Evolutionary conservation across 1,140 invertebrate species (phyloP).

Genomic region (Eubasilissa regina): DNA sequence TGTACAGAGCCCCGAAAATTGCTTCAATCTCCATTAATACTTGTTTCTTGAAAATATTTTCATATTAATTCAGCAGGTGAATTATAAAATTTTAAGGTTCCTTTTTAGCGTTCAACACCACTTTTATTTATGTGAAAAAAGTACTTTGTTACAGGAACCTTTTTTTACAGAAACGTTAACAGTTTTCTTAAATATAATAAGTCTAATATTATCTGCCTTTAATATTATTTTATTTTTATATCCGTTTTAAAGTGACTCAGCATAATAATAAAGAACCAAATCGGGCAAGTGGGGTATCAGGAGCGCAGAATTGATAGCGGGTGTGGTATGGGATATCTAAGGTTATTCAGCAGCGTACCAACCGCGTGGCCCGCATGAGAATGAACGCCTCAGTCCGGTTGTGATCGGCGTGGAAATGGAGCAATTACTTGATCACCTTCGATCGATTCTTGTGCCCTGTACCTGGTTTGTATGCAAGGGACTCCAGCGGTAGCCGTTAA

Average conservation of each 20-base stretch:
- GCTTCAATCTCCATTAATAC: conserved; percentile 5
- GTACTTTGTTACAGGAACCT: too few species aligned
- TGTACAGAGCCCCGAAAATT: neutral
- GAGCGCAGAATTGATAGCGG: conserved; percentile 4
- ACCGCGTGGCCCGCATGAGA: conserved; percentile 1
- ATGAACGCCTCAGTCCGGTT: conserved; percentile 30
- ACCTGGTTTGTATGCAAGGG: conserved; percentile 9
- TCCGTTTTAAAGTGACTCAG: too few species aligned
- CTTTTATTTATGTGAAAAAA: neutral
- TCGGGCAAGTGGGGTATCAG: neutral
- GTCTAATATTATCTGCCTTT: too few species aligned
- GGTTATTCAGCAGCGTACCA: conserved; percentile 3
- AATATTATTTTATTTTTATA: too few species aligned
- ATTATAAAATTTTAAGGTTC: neutral
- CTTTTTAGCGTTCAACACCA: neutral
- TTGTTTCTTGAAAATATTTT: neutral
- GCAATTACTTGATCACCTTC: conserved; percentile 52
- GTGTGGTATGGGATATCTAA: neutral
- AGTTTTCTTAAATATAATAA: too few species aligned
- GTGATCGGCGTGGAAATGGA: conserved; percentile 54
- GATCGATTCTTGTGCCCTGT: conserved; percentile 46
- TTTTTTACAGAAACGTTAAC: too few species aligned
- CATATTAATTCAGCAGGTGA: neutral
- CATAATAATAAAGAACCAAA: neutral
- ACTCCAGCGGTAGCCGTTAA: conserved; percentile 32